phyloP scores from a whole-genome alignment of 2,797 vertebrate species.

The Zalophus californianus region DNA sequence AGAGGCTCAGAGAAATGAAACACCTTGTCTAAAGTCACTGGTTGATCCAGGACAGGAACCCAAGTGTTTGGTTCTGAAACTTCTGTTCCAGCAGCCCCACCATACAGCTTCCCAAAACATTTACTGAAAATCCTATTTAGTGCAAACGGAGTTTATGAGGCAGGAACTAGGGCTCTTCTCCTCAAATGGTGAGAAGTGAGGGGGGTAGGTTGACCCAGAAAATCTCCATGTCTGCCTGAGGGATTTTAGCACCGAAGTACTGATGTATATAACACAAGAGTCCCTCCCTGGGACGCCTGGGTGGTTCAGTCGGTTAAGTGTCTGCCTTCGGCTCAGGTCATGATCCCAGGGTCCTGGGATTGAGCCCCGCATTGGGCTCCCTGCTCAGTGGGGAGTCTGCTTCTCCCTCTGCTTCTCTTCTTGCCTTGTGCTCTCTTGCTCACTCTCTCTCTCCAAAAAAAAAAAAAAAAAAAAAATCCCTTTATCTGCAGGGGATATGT shows the following conservation, averaged over 20 bases:
- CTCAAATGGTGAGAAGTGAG: not conserved
- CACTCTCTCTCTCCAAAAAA: not conserved
- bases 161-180: not conserved
- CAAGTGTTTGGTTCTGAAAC: not conserved
- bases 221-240: not conserved
- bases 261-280: not conserved
- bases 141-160: not conserved
- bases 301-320: not conserved
- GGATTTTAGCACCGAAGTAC: not conserved
- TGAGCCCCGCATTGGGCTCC: rapidly evolving
- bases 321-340: not conserved
- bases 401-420: not conserved
- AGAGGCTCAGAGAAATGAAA: not conserved
- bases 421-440: not conserved
- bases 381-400: not conserved
- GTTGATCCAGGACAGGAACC: not conserved
- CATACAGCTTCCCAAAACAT: not conserved
- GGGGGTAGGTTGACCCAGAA: not conserved
- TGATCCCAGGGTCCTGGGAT: not conserved
- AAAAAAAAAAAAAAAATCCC: not conserved
- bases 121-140: not conserved
- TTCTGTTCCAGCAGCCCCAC: not conserved
- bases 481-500: not conserved
- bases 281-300: not conserved
- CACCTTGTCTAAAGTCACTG: not conserved